These are phyloP conservation scores for Drosophila quinaria DNA, from an alignment of 2,888 invertebrate genomes.

Conservation along the genomic window DNA sequence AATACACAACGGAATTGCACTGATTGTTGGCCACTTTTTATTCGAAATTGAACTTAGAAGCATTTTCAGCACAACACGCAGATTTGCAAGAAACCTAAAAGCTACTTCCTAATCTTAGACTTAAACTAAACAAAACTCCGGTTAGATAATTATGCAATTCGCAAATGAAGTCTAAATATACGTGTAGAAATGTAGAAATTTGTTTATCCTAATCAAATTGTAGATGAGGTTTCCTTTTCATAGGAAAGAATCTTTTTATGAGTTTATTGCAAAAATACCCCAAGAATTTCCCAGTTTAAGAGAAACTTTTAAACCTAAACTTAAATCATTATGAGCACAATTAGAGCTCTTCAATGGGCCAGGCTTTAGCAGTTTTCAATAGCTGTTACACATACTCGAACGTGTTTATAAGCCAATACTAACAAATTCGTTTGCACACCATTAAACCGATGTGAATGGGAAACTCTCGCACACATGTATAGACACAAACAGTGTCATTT, in stretches of 20 bases:
- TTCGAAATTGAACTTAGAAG: constrained; percentile 22
- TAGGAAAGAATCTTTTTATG: not conserved
- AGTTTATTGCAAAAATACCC: not conserved
- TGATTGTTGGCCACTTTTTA: constrained; percentile 30
- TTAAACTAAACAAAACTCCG: constrained; percentile 22
- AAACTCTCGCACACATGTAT: constrained; percentile 5
- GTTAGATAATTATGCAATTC: not conserved
- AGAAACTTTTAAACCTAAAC: not conserved
- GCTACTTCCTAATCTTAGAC: constrained; percentile 18
- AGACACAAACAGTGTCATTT: constrained; percentile 68
- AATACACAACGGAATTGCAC: constrained; percentile 34
- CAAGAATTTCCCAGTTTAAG: not conserved
- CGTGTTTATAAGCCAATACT: constrained; percentile 20
- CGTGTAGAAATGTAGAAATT: not conserved
- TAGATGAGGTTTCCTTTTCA: not conserved
- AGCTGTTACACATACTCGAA: constrained; percentile 5
- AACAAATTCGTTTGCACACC: constrained; percentile 50
- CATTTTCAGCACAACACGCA: constrained; percentile 39
- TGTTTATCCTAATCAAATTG: not conserved
- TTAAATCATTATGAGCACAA: not conserved
- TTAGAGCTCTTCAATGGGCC: not conserved
- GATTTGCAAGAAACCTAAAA: constrained; percentile 18
- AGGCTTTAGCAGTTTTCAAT: constrained; percentile 18
- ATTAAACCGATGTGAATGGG: constrained; percentile 34
- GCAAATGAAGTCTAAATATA: not conserved